phyloP scores from a whole-genome alignment of 2,888 invertebrate genomes.

The Xylophagus ater region DNA sequence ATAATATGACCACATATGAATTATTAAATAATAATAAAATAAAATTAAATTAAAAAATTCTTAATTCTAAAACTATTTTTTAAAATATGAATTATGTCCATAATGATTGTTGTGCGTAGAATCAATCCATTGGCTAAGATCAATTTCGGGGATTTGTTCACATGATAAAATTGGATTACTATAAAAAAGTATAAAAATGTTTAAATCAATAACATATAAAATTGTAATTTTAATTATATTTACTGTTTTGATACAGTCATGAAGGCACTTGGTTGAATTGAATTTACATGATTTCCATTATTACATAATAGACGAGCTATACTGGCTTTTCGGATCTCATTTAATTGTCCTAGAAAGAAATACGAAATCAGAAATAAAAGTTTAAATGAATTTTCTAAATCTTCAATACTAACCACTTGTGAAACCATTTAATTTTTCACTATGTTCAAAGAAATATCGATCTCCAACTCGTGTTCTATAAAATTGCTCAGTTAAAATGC shows the following conservation, averaged over 20 bases:
- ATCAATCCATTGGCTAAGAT: slow-evolving; percentile 52
- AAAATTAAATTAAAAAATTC: too few species aligned
- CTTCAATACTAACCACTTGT: slow-evolving; percentile 41
- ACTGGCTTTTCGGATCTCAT: slow-evolving; percentile 63
- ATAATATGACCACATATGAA: too few species aligned
- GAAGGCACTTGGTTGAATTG: slow-evolving; percentile 59
- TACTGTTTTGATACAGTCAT: slow-evolving; percentile 49
- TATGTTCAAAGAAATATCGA: slow-evolving; percentile 73
- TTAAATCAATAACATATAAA: not conserved
- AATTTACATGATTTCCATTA: slow-evolving; percentile 56
- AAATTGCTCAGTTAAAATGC: slow-evolving; percentile 80
- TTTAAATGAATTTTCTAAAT: slow-evolving; percentile 8
- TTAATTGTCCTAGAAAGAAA: slow-evolving; percentile 49
- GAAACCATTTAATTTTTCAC: slow-evolving; percentile 50
- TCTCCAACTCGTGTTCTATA: slow-evolving; percentile 75
- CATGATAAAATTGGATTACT: slow-evolving; percentile 54
- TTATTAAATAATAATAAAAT: too few species aligned
- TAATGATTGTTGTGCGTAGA: slow-evolving; percentile 12
- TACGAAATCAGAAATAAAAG: not conserved
- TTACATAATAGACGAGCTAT: slow-evolving; percentile 72
- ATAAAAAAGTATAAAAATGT: slow-evolving; percentile 20
- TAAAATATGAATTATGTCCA: too few species aligned
- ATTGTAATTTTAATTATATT: slow-evolving; percentile 23
- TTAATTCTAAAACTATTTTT: too few species aligned
- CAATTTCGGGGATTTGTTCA: slow-evolving; percentile 45